These are phyloP conservation scores for Caenorhabditis doughertyi DNA, from an alignment of 2,888 invertebrate genomes.

Conservation along the genomic window DNA sequence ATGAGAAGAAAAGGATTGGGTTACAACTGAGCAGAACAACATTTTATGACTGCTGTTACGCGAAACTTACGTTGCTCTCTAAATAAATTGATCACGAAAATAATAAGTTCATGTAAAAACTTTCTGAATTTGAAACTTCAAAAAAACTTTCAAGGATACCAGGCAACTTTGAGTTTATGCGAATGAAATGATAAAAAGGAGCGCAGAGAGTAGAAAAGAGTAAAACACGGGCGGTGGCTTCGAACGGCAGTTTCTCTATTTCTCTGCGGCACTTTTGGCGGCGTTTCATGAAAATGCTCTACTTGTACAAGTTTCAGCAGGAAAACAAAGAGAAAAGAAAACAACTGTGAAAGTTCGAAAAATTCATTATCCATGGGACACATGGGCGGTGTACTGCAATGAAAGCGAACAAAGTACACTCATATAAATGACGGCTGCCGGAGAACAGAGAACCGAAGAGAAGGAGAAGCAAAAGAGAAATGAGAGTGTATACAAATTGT, in stretches of 20 bases:
- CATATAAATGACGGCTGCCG: slow-evolving; percentile 30
- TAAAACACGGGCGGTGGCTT: slow-evolving; percentile 48
- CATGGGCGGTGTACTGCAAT: slow-evolving; percentile 19
- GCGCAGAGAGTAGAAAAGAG: slow-evolving; percentile 11
- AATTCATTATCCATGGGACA: slow-evolving; percentile 6
- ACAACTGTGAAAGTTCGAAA: background rate
- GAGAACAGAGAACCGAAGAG: slow-evolving; percentile 20
- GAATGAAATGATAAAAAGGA: slow-evolving; percentile 45
- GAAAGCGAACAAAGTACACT: slow-evolving; percentile 47
- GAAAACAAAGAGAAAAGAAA: slow-evolving; percentile 14
- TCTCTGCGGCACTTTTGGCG: slow-evolving; percentile 19
- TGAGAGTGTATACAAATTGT: slow-evolving; percentile 40
- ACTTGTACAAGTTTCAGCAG: slow-evolving; percentile 4
- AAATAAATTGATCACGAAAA: no score
- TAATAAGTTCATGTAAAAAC: no score
- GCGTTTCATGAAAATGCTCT: background rate
- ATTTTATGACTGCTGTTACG: no score
- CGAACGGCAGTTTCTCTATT: slow-evolving; percentile 41
- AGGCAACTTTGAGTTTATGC: no score
- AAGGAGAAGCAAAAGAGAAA: background rate
- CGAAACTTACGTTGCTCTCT: no score
- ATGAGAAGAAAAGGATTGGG: background rate
- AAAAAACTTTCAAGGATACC: no score
- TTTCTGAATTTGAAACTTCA: no score
- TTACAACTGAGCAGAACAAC: no score